Conservation (phyloP, 1,140 invertebrate genomes). For the Apis dorsata region DNA sequence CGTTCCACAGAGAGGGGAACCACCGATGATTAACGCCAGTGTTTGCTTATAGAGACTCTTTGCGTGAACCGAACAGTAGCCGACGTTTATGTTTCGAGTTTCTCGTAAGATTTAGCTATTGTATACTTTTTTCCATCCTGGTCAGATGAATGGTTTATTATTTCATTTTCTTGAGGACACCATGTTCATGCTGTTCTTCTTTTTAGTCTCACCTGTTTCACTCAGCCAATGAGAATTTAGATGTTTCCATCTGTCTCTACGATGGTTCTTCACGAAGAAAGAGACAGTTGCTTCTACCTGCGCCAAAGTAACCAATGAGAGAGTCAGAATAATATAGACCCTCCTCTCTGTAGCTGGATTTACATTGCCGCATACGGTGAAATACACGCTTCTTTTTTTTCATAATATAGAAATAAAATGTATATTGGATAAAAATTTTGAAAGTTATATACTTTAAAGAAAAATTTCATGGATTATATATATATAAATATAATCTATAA, state of each 20-base stretch:
- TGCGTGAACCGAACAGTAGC: constrained; percentile 43
- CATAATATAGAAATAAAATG: neutral
- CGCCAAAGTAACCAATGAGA: constrained; percentile 14
- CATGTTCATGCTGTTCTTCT: neutral
- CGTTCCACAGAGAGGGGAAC: constrained; percentile 20
- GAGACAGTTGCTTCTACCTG: constrained; percentile 9
- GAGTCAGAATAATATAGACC: neutral
- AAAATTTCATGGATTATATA: neutral
- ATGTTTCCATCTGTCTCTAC: neutral
- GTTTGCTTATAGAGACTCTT: constrained; percentile 49
- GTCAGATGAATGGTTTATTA: neutral
- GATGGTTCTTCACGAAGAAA: neutral
- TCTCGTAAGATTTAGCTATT: constrained; percentile 23
- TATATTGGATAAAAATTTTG: neutral
- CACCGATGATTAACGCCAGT: constrained; percentile 32
- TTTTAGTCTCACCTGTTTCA: constrained; percentile 1
- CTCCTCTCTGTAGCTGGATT: neutral
- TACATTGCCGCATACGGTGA: neutral
- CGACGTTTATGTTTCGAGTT: constrained; percentile 50
- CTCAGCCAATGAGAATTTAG: constrained; percentile 12
- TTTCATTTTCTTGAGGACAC: neutral
- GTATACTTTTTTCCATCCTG: neutral
- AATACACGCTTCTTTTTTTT: neutral
- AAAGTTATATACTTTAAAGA: neutral
- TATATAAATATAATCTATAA: no score